A percentile compares a stretch with the other conserved stretches of the same genome.
phyloP scores from a whole-genome alignment of 2,888 invertebrate genomes.

The Dascillus cervinus region DNA sequence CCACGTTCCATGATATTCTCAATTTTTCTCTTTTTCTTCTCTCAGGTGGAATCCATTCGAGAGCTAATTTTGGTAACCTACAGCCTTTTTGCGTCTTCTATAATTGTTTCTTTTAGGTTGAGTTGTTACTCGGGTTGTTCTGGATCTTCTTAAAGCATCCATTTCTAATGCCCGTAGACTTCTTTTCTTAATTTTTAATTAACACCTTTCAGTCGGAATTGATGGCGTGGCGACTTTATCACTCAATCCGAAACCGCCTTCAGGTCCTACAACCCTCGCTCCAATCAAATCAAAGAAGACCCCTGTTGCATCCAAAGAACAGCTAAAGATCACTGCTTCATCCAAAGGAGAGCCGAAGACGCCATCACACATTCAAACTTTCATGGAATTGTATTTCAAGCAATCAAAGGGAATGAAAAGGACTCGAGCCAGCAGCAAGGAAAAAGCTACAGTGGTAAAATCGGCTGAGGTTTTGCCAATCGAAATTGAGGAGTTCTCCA shows the following conservation, averaged over 20 bases:
- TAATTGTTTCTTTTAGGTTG: too few relatives aligned
- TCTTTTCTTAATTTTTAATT: constrained; percentile 9
- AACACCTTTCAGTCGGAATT: constrained; percentile 47
- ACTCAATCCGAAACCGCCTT: too few relatives aligned
- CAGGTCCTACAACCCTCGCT: too few relatives aligned
- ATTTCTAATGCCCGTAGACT: constrained; percentile 1
- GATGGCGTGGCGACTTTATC: constrained; percentile 33
- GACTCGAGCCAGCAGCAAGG: too few relatives aligned
- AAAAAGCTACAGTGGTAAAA: too few relatives aligned
- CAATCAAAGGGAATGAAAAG: constrained; percentile 7
- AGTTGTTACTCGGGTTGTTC: not conserved
- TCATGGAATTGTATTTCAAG: constrained; percentile 14
- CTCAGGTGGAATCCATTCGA: constrained; percentile 1
- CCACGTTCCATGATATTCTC: constrained; percentile 3
- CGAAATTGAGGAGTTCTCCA: too few relatives aligned
- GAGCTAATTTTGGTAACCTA: constrained; percentile 1
- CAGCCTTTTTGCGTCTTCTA: too few relatives aligned
- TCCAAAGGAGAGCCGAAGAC: too few relatives aligned
- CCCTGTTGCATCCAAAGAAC: too few relatives aligned
- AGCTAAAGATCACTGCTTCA: too few relatives aligned
- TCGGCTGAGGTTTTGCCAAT: too few relatives aligned
- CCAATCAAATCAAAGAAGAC: too few relatives aligned
- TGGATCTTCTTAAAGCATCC: not conserved
- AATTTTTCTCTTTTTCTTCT: constrained; percentile 3
- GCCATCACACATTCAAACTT: constrained; percentile 12